Evolutionary conservation across 2,797 vertebrate genomes (phyloP).

Genomic region (Avahi laniger): DNA sequence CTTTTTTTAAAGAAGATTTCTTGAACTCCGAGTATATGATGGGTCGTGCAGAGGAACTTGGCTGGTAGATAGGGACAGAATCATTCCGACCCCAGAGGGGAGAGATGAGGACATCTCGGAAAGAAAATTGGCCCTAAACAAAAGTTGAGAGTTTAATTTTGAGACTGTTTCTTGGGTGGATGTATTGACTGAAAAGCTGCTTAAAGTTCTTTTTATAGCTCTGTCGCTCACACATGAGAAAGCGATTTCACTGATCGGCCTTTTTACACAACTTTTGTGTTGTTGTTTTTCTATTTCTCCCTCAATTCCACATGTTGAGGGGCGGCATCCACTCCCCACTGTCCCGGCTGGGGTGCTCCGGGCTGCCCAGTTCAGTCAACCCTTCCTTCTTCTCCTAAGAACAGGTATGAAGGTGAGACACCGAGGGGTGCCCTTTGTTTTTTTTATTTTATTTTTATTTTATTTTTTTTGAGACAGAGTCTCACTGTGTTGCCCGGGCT

Average conservation of each 20-base stretch:
- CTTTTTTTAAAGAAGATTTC: not conserved
- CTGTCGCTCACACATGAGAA: not conserved
- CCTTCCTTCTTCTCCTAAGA: not conserved
- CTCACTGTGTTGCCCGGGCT: too few species aligned
- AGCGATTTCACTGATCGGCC: not conserved
- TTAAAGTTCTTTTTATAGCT: conserved; percentile 66
- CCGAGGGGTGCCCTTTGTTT: not conserved
- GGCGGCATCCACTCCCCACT: accelerated
- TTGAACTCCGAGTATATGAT: not conserved
- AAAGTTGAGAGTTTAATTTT: conserved; percentile 15
- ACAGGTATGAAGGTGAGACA: not conserved
- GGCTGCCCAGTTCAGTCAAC: not conserved
- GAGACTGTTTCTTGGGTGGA: conserved; percentile 24
- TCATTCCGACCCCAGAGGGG: not conserved
- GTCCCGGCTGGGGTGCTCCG: too few species aligned
- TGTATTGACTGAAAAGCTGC: conserved; percentile 25
- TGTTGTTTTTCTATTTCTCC: not conserved
- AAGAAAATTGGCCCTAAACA: not conserved
- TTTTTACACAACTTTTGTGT: not conserved
- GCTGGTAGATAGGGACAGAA: not conserved
- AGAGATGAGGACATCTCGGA: not conserved
- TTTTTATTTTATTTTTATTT: too few species aligned
- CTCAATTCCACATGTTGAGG: not conserved
- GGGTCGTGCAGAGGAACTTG: not conserved
- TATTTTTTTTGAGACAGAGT: too few species aligned